Base-by-base conservation (phyloP, 37 sponge, comb jelly and placozoan genomes). In the Aplysina aerophoba region DNA sequence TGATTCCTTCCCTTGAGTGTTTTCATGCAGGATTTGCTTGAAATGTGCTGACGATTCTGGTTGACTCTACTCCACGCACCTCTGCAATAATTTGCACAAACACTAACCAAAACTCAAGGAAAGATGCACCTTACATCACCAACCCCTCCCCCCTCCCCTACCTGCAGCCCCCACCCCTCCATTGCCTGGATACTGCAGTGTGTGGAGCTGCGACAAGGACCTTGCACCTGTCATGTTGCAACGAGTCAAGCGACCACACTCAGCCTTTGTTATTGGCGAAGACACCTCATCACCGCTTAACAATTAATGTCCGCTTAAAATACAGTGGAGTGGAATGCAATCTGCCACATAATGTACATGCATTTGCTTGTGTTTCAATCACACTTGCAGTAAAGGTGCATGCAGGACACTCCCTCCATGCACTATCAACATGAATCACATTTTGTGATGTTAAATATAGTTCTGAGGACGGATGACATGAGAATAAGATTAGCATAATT, bases 141-240 rank as follows among this genome's bases (percentile, higher is more conserved):
- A 11, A 36, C 89, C 88, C 38, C 2, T 31, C 67, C 13, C 91
- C 95, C 4, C 95, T 92, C 4, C 33, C 63, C 58, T 34, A 0
- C 19, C 13, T 65, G 1, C 61, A 93, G 93, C 38, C 11, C 17
- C 67, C 13, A 94, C 95, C 0, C 95, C 95, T 13, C 16, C 87
- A 24, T 55, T 94, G 21, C 92, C 95, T 27, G 95, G 95, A 1
- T 94, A 94, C 79, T 91, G 89, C 79, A 94, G 95, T 89, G 95
- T 94, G 59, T 94, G 95, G 95, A 86, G 84, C 44, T 94, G 95
- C 84, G 95, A 94, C 55, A 56, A 66, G 4, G 84, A 91, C 27
- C 33, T 91, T 58, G 89, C 89, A 12, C 78, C 78, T 38, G 37
- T 21, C 44, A 75, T 75, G 20, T 16, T 75, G 39, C 44, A 75